These are phyloP conservation scores for Pygmarrhopalites habei DNA, from an alignment of 1,140 invertebrate species.

Conservation along the genomic window DNA sequence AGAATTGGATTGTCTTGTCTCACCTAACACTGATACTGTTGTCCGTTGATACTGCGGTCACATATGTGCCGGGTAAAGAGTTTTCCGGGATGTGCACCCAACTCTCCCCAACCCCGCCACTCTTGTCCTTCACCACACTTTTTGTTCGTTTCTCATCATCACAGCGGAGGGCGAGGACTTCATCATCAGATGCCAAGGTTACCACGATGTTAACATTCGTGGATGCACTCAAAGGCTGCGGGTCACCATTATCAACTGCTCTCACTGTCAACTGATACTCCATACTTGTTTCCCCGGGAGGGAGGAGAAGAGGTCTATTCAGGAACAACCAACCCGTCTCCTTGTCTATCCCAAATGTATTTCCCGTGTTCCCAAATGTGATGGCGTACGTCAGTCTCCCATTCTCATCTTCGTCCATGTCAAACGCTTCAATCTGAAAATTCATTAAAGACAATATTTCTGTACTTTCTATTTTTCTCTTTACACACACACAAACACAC, in stretches of 20 bases:
- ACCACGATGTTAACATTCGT: slow-evolving; percentile 36
- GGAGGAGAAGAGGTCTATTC: slow-evolving; percentile 25
- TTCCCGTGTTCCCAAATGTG: slow-evolving; percentile 38
- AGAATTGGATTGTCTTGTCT: too few relatives aligned
- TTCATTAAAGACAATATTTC: too few relatives aligned
- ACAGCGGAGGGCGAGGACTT: slow-evolving; percentile 30
- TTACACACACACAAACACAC: too few relatives aligned
- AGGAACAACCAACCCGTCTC: slow-evolving; percentile 34
- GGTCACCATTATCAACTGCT: slow-evolving; percentile 81
- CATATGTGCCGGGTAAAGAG: slow-evolving; percentile 64
- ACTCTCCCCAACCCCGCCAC: slow-evolving; percentile 51
- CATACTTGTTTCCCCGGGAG: slow-evolving; percentile 61
- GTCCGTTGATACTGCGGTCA: slow-evolving; percentile 66
- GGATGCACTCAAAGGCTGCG: slow-evolving; percentile 47
- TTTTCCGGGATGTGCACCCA: slow-evolving; percentile 74
- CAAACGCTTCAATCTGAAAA: slow-evolving; percentile 66
- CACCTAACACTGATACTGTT: slow-evolving; percentile 65
- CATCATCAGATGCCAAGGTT: slow-evolving; percentile 34
- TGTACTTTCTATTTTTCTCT: too few relatives aligned
- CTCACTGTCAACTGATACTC: slow-evolving; percentile 81
- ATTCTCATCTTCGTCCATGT: slow-evolving; percentile 80
- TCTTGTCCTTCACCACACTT: slow-evolving; percentile 12
- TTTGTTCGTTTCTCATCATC: neutral
- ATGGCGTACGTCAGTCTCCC: slow-evolving; percentile 44
- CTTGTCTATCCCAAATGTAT: slow-evolving; percentile 35